Conservation (phyloP, 2,888 invertebrate genomes). For the Hypolimnas misippus region DNA sequence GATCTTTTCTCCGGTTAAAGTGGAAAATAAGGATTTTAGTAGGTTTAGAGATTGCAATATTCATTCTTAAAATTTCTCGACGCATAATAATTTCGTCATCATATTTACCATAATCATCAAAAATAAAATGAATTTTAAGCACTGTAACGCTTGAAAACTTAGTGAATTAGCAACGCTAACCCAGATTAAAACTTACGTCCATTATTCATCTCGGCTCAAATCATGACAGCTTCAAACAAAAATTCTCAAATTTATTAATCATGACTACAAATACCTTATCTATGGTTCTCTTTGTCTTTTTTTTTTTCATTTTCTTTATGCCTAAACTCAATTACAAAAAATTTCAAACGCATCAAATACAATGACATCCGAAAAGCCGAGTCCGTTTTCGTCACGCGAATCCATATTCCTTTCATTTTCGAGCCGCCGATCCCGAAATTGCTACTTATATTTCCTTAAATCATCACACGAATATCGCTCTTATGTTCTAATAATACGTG, state of each 20-base stretch:
- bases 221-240: not conserved
- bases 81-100: too few species aligned
- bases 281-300: too few species aligned
- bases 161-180: too few species aligned
- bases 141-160: too few species aligned
- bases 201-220: not conserved
- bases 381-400: constrained; percentile 34
- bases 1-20: too few species aligned
- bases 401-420: constrained; percentile 35
- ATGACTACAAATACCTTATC: not conserved
- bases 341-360: constrained; percentile 33
- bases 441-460: constrained; percentile 11
- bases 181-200: too few species aligned
- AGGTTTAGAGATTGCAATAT: too few species aligned
- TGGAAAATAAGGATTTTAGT: too few species aligned
- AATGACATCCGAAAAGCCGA: constrained; percentile 35
- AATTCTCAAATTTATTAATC: not conserved
- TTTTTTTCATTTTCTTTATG: not conserved
- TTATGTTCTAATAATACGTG: not conserved
- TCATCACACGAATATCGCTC: not conserved
- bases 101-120: too few species aligned
- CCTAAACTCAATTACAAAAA: constrained; percentile 13
- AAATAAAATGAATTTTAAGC: too few species aligned
- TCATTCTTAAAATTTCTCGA: too few species aligned
- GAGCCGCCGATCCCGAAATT: not conserved